These are phyloP conservation scores for Polyergus mexicanus DNA, from an alignment of 1,140 invertebrate genomes.

Conservation along the genomic window DNA sequence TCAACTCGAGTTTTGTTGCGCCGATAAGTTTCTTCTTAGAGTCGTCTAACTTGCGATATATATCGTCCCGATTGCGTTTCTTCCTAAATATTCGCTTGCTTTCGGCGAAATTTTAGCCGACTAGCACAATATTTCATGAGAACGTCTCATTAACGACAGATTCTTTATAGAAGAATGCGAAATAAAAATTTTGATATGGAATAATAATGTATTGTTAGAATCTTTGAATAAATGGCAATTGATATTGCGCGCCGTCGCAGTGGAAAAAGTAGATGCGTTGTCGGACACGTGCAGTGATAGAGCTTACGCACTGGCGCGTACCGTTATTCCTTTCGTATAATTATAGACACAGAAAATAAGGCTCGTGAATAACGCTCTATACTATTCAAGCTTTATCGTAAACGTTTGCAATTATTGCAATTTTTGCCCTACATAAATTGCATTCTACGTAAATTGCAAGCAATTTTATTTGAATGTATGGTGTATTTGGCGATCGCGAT, in stretches of 20 bases:
- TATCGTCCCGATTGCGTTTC: constrained; percentile 4
- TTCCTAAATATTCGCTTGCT: constrained; percentile 2
- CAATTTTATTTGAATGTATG: neutral
- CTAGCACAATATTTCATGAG: neutral
- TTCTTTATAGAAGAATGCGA: neutral
- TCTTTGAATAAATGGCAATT: neutral
- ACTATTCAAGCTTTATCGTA: constrained; percentile 9
- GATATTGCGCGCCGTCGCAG: neutral
- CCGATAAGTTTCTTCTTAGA: constrained; percentile 14
- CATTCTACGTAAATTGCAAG: neutral
- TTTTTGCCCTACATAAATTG: constrained; percentile 11
- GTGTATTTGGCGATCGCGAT: constrained; percentile 1
- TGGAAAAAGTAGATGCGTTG: constrained; percentile 7
- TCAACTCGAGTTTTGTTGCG: constrained; percentile 13
- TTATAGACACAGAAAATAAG: constrained; percentile 22
- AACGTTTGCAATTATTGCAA: constrained; percentile 29
- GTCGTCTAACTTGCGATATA: neutral
- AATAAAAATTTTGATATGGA: neutral
- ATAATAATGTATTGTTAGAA: neutral
- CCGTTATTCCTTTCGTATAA: constrained; percentile 14
- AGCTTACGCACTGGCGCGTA: constrained; percentile 9
- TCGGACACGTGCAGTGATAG: neutral
- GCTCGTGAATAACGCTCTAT: constrained; percentile 18
- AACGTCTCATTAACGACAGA: constrained; percentile 34
- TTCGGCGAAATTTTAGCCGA: constrained; percentile 9